A percentile compares a stretch with the other conserved stretches of the same genome.
Evolutionary conservation across 2,113 vertebrate species (phyloP).

Genomic region (Carettochelys insculpta): DNA sequence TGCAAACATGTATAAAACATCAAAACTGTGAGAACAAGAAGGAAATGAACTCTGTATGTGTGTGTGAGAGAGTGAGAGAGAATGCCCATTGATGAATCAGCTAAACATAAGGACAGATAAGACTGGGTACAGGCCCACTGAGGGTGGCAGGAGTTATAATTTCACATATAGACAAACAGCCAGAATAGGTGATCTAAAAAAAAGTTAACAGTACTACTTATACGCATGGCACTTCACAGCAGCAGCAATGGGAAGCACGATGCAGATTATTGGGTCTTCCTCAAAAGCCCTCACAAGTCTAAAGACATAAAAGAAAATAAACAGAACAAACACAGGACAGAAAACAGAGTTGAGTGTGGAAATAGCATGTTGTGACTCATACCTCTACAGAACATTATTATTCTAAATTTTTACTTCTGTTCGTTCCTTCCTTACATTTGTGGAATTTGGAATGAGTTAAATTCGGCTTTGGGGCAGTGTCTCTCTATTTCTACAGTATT

Average conservation of each 20-base stretch:
- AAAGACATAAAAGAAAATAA: not conserved
- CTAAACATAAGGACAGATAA: not conserved
- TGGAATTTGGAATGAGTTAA: not conserved
- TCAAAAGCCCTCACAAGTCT: not conserved
- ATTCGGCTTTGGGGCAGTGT: not conserved
- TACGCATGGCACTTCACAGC: not conserved
- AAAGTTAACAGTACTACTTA: too few relatives aligned
- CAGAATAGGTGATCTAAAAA: not conserved
- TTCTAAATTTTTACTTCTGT: not conserved
- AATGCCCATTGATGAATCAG: not conserved
- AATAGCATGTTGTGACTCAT: not conserved
- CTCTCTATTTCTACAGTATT: too few relatives aligned
- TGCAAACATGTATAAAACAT: not conserved
- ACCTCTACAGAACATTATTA: not conserved
- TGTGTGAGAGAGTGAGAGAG: accelerated
- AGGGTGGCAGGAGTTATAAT: not conserved
- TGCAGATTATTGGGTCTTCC: not conserved
- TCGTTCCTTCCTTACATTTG: not conserved
- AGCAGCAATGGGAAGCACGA: not conserved
- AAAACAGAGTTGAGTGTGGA: not conserved
- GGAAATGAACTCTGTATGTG: not conserved
- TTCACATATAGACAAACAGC: not conserved
- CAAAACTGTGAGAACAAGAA: too few relatives aligned
- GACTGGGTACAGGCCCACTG: not conserved
- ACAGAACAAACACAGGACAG: not conserved